Conservation (phyloP, 2,888 invertebrate species). For the Fragum sueziense region DNA sequence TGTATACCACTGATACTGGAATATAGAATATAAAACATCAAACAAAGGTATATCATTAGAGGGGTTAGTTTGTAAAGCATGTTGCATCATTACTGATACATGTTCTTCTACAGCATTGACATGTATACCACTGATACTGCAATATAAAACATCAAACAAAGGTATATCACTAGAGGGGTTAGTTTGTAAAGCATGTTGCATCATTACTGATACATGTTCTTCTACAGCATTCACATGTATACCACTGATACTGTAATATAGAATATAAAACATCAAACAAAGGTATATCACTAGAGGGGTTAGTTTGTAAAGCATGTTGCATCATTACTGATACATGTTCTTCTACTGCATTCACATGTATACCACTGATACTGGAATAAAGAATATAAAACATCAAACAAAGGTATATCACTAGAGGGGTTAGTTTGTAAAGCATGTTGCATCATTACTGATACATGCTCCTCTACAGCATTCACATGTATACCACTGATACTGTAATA, state of each 20-base stretch:
- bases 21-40: too few relatives aligned
- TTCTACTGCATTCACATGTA: too few relatives aligned
- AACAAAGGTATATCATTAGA: too few relatives aligned
- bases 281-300: too few relatives aligned
- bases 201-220: constrained; percentile 89
- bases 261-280: too few relatives aligned
- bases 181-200: constrained; percentile 90
- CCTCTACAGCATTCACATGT: constrained; percentile 73
- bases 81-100: neutral
- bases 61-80: too few relatives aligned
- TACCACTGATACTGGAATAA: neutral
- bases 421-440: constrained; percentile 90
- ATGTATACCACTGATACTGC: too few relatives aligned
- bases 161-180: constrained; percentile 92
- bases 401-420: constrained; percentile 91
- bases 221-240: constrained; percentile 73
- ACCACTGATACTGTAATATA: constrained; percentile 70
- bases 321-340: too few relatives aligned
- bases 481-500: constrained; percentile 68
- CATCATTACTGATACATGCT: constrained; percentile 90
- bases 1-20: constrained; percentile 12
- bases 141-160: too few relatives aligned
- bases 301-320: too few relatives aligned
- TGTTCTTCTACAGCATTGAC: too few relatives aligned
- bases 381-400: too few relatives aligned